Conservation (phyloP, 2,888 invertebrate genomes). For the Oscheius sp. region DNA sequence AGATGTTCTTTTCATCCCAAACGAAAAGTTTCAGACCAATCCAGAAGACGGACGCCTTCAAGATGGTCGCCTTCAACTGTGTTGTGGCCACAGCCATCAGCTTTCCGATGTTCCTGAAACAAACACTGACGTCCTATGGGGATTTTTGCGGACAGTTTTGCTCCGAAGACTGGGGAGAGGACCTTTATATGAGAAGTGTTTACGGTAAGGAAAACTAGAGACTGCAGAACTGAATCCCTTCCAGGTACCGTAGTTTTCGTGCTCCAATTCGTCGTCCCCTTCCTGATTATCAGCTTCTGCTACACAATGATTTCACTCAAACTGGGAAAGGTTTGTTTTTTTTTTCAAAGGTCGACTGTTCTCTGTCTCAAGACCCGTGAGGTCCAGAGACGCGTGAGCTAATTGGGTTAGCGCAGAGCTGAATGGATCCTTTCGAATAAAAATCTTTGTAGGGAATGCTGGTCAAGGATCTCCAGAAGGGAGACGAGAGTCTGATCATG, state of each 20-base stretch:
- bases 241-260: slow-evolving; percentile 68
- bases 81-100: slow-evolving; percentile 62
- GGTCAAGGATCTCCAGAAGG: slow-evolving; percentile 53
- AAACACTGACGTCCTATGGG: slow-evolving; percentile 45
- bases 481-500: slow-evolving; percentile 43
- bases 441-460: slow-evolving; percentile 55
- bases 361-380: no score
- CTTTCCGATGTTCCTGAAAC: slow-evolving; percentile 67
- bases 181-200: slow-evolving; percentile 43
- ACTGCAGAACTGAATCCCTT: not conserved
- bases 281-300: slow-evolving; percentile 68
- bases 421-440: not conserved
- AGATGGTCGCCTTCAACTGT: slow-evolving; percentile 64
- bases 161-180: slow-evolving; percentile 68
- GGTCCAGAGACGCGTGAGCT: not conserved
- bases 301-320: slow-evolving; percentile 69
- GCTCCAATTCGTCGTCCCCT: slow-evolving; percentile 70
- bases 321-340: slow-evolving; percentile 55
- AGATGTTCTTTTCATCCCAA: not conserved
- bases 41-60: slow-evolving; percentile 63
- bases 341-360: not conserved
- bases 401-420: not conserved
- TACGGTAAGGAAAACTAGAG: slow-evolving; percentile 52
- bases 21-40: slow-evolving; percentile 58
- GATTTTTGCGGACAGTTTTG: slow-evolving; percentile 65